Base-by-base conservation (phyloP, 2,888 invertebrate species). In the Cynaeus angustus region DNA sequence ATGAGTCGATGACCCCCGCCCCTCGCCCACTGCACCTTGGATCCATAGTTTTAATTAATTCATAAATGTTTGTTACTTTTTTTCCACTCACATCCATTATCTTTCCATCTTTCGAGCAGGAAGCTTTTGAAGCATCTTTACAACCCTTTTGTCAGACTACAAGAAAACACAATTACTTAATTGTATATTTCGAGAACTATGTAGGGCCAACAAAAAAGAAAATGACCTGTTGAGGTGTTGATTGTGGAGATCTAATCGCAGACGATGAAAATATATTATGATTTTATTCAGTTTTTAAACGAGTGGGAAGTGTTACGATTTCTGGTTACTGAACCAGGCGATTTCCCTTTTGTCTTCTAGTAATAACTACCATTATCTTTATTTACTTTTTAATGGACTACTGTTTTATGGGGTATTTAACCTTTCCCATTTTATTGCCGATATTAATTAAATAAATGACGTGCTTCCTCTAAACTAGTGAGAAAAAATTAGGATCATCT, bases 1-100 rank as follows among this genome's bases (percentile, higher is more conserved):
- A 21, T 16, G 45, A 64, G 66, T 71, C 67, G 70, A 48, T 50
- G 52, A 55, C 50, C 70, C 43, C 14, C 16, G 58, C 28, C 43
- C 58, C 45, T 10, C 55, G 33, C 65, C 53, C 13, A n/a, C 64
- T 4, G 6, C 38, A 21, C 8, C n/a, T 50, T 46, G n/a, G 7
- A 5, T 38, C 8, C 16, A 5, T 9, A 13, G 8, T 48, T 21
- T 12, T 58, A 28, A 45, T 38, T 43, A 43, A 58, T 30, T 46
- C 21, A 50, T 26, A 58, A 58, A 7, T 58, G 41, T 33, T 6
- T 33, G 1, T 4, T 33, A 4, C 2, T 7, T 33, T 33, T 33
- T 33, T 33, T 33, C 2, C 33, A 33, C 33, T 1, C 33, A 7
- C 33, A 33, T 33, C n/a, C 33, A 4, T 33, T 33, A 33, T 33